Evolutionary conservation across 2,113 vertebrate genomes (phyloP), one percentile per base, ranked within the genome.

Genomic region (Trichomycterus rosablanca): DNA sequence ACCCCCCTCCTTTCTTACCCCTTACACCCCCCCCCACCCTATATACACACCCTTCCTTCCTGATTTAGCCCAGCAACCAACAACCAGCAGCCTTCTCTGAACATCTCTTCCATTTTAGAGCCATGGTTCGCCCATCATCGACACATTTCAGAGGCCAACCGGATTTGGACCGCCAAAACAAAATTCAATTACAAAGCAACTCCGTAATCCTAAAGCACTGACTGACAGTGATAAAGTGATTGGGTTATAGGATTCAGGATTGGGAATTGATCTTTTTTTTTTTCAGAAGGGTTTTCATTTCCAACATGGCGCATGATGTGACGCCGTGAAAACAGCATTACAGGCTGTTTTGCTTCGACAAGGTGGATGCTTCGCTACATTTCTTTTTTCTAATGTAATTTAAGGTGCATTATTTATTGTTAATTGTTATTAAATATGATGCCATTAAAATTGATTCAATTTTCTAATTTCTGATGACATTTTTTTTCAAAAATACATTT

Each of bases 261-360:
- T n/a, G n/a, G 69, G 72, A 73, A 79, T 64, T 69, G 67, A 66
- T 73, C 24, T 66, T 60, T 74, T 74, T 66, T 30, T 63, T 77
- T 79, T 78, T 74, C 76, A 77, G 81, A 82, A 80, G 77, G 77
- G 82, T 74, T 80, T 83, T 75, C 75, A 76, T 71, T 85, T 82
- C 78, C 85, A 87, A 87, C 79, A 87, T 87, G 86, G 86, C 82
- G 83, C 77, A 73, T 80, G 78, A 73, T 80, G 78, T 72, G 80
- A 71, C 71, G 81, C 70, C 57, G 74, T 72, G 71, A 80, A 73
- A 74, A 62, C 81, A 79, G 64, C 70, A 61, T 66, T 53, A 68
- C 54, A 7, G 22, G 37, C 37, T 40, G 37, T 40, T 40, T 40
- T 40, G 37, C 37, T 11, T n/a, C 14, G 11, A 40, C 37, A 40